A percentile compares a stretch with the other conserved stretches of the same genome.
Evolutionary conservation across 2,113 vertebrate species (phyloP).

Genomic region (Tyrannus savana): DNA sequence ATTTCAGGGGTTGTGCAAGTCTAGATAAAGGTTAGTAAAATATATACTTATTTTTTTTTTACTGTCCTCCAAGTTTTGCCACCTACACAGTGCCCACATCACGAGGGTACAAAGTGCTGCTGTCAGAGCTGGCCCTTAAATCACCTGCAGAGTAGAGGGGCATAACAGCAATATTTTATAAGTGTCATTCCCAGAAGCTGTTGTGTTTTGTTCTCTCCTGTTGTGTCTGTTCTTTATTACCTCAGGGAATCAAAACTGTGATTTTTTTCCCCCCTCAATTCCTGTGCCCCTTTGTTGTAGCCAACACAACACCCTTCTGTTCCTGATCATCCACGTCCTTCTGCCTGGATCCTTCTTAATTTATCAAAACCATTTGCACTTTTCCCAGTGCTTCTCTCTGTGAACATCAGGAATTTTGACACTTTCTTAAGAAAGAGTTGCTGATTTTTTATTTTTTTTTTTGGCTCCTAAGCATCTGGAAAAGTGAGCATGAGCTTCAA

Average conservation of each 20-base stretch:
- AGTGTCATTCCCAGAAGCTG: background rate
- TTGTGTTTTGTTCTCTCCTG: background rate
- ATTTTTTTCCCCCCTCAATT: background rate
- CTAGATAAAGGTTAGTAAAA: background rate
- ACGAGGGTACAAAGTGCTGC: background rate
- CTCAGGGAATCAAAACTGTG: background rate
- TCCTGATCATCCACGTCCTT: background rate
- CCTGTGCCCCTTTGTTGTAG: background rate
- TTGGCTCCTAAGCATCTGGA: slow-evolving; percentile 53
- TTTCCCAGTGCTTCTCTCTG: background rate
- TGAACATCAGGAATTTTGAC: slow-evolving; percentile 6
- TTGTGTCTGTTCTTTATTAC: background rate
- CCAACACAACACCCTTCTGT: background rate
- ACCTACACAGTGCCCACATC: too few species aligned
- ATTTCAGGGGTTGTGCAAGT: background rate
- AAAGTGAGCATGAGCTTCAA: slow-evolving; percentile 44
- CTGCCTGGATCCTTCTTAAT: background rate
- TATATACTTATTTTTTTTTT: background rate
- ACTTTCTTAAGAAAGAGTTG: slow-evolving; percentile 34
- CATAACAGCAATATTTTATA: background rate
- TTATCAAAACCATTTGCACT: background rate
- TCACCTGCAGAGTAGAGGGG: background rate
- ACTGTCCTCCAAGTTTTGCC: background rate
- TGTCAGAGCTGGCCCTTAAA: background rate
- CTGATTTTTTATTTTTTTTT: slow-evolving; percentile 53